Base-by-base conservation (phyloP, 2,797 vertebrate genomes). In the Clamator glandarius region DNA sequence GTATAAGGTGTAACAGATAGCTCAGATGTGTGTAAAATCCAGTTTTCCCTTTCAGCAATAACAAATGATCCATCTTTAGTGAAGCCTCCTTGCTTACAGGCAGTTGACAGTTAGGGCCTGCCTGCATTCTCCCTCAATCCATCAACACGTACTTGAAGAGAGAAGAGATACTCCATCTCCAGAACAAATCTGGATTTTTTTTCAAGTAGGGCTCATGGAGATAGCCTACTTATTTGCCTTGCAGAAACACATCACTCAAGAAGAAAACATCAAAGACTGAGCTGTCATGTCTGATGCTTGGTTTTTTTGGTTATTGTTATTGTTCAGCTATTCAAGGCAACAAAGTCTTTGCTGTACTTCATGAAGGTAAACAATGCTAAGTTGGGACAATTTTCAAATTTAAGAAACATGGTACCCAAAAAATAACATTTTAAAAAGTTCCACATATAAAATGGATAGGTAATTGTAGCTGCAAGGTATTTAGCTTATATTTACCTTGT, bases 131-230 rank as follows among this genome's bases (percentile, higher is more conserved):
- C 50, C 42, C 78, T 93, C 90, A 84, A 96, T 95, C 91, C 77
- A 87, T 97, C 91, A 97, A 81, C 81, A 93, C 35, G 73, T 64
- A 67, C 59, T 90, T 87, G 72, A 78, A 83, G 39, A 76, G 41
- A 84, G 92, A 90, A 94, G 62, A 95, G 61, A 76, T 73, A 58
- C 46, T 68, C 58, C 81, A 79, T 58, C 77, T 94, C 78, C 94
- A 95, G 84, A 85, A 89, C 67, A 96, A 92, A 95, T 70, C 50
- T 89, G 57, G 31, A 95, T 35, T 14, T 94, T 85, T 85, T 95
- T 87, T 95, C 89, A 96, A 84, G 61, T 41, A 91, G 64, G 26
- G 57, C 36, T 94, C 68, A 79, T 14, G 59, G 68, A 92, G 54
- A 59, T 58, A 92, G 31, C 66, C 85, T 70, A 48, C 44, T 61